Conservation (phyloP, 2,888 invertebrate genomes). For the Euplexia lucipara region DNA sequence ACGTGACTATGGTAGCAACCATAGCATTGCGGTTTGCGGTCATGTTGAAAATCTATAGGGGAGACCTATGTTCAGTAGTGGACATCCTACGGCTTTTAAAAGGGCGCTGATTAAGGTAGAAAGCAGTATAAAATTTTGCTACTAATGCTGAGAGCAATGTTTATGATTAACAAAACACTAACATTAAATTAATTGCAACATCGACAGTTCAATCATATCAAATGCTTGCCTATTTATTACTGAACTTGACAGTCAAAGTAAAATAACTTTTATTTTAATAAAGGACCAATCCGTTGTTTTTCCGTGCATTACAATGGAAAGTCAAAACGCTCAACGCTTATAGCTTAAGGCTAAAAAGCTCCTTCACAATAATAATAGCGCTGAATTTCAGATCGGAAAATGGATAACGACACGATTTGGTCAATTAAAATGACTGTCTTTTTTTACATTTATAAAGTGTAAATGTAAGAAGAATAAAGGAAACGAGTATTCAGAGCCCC, state of each 20-base stretch:
- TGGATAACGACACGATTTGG: conserved; percentile 25
- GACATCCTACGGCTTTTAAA: no score
- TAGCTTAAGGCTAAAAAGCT: conserved; percentile 31
- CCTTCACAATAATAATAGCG: conserved; percentile 42
- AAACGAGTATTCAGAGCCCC: no score
- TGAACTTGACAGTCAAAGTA: not conserved
- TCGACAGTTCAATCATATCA: not conserved
- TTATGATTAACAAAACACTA: not conserved
- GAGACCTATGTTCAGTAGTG: no score
- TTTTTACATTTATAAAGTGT: not conserved
- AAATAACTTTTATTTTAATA: not conserved
- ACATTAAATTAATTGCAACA: not conserved
- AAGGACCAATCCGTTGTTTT: not conserved
- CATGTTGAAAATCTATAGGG: no score
- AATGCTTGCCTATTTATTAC: not conserved
- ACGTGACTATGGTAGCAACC: no score
- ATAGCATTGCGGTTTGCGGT: no score
- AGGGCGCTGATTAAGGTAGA: no score
- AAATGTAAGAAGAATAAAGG: no score
- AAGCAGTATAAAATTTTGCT: not conserved
- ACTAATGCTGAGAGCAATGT: not conserved
- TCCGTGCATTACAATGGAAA: not conserved
- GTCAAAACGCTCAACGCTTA: conserved; percentile 31
- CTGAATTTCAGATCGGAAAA: conserved; percentile 32
- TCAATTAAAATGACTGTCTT: conserved; percentile 32